phyloP scores from a whole-genome alignment of 2,797 vertebrate species.

The Aphelocoma californica region DNA sequence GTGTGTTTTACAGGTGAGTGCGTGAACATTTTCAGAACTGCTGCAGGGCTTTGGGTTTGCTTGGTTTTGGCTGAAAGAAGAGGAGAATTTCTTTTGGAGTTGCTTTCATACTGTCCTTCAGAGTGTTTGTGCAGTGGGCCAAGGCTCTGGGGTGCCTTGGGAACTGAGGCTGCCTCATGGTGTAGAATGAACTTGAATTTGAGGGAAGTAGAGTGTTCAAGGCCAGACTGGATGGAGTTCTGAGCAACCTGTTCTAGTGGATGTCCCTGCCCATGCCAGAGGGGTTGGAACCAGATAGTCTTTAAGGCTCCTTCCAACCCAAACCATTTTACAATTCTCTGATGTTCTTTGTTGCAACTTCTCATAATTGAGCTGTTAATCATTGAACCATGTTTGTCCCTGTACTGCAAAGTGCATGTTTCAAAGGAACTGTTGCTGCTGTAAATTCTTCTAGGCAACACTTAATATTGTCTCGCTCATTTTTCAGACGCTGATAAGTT shows the following conservation, averaged over 20 bases:
- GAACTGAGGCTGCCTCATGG: neutral
- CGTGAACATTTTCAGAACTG: neutral
- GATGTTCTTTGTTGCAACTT: too few relatives aligned
- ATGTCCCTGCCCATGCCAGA: neutral
- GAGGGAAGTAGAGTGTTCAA: neutral
- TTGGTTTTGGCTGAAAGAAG: neutral
- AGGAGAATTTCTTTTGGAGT: neutral
- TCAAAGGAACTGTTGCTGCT: neutral
- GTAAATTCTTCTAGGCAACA: neutral
- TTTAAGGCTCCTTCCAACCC: neutral
- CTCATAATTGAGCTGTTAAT: neutral
- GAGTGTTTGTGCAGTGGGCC: neutral
- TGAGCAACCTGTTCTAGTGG: neutral
- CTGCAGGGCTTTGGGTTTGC: neutral
- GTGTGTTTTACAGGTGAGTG: neutral
- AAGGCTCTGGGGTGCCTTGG: neutral
- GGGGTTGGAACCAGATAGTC: too few relatives aligned
- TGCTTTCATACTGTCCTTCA: accelerated
- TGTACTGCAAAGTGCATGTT: neutral
- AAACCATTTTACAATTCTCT: neutral
- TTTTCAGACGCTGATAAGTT: neutral
- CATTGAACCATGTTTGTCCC: neutral
- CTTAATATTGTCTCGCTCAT: neutral
- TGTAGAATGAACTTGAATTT: neutral
- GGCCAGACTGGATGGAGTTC: neutral